Evolutionary conservation across 2,888 invertebrate species (phyloP), one percentile per base, ranked within the genome.

Genomic region (Monochamus alternatus): DNA sequence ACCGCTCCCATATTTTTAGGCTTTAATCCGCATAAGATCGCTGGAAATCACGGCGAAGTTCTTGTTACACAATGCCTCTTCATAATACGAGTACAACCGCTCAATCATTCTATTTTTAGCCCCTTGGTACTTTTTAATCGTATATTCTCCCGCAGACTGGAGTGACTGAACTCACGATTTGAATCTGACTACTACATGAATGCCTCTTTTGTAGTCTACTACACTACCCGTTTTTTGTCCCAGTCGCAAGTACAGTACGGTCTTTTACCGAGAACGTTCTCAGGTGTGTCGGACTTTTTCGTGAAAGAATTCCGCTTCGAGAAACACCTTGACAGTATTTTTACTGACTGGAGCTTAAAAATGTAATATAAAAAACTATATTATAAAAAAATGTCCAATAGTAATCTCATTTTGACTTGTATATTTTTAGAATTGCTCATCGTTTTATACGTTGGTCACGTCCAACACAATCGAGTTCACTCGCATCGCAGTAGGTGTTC

Each of bases 121-220:
- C 44, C 59, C n/a, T 14, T 44, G 59, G 69, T 58, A 58, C 58
- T 67, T 43, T 44, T 69, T 59, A 59, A 70, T 60, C 51, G 31
- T 62, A 38, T 38, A 65, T 65, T 65, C 65, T 14, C 38, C 60
- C 12, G 32, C 38, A 8, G 32, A n/a, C 60, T 30, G 58, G 55
- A 55, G 69, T 59, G 47, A 59, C 69, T 60, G 59, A 60, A 69
- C 70, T 70, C 70, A 31, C 69, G 70, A 52, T 70, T 51, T 32
- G 62, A 62, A 70, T 62, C 38, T 62, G 62, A 51, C 8, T 51
- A 70, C 31, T 62, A 62, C 32, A 62, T 62, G 70, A 62, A 60
- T 62, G 62, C 43, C 60, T 14, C 70, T 44, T 68, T 59, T 69
- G 69, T 69, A 47, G 69, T 69, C 67, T 67, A 67, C 67, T 55